A percentile compares a stretch with the other conserved stretches of the same genome.
phyloP scores from a whole-genome alignment of 2,888 invertebrate genomes.

The Tiliacea citrago region DNA sequence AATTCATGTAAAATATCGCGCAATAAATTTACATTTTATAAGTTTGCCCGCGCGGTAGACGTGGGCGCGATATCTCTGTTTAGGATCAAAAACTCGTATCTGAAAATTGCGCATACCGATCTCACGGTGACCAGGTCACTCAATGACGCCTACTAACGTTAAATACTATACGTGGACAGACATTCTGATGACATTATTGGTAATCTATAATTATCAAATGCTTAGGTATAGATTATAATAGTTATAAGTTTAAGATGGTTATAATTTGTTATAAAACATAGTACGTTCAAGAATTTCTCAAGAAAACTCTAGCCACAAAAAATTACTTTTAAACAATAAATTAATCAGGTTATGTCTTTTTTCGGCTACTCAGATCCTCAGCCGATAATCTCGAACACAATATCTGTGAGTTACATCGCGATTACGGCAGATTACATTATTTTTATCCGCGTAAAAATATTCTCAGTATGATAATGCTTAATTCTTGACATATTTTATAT shows the following conservation, averaged over 20 bases:
- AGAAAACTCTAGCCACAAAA: not conserved
- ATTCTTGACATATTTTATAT: conserved; percentile 90
- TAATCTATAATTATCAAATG: conserved; percentile 34
- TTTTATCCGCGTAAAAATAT: conserved; percentile 82
- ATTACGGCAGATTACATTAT: conserved; percentile 67
- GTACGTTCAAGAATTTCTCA: not conserved
- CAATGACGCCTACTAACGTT: conserved; percentile 60
- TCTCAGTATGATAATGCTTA: conserved; percentile 88
- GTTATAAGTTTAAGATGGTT: not conserved
- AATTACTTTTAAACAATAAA: conserved; percentile 10
- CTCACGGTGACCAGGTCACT: conserved; percentile 67
- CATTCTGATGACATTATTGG: conserved; percentile 19
- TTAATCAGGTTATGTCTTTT: conserved; percentile 18
- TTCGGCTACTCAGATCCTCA: conserved; percentile 22
- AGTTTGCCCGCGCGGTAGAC: conserved; percentile 81
- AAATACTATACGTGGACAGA: conserved; percentile 39
- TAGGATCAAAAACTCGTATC: conserved; percentile 83
- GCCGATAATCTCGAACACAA: conserved; percentile 33
- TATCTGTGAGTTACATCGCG: conserved; percentile 56
- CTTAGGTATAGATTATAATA: not conserved
- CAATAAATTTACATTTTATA: conserved; percentile 90
- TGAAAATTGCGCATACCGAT: conserved; percentile 80
- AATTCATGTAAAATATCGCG: conserved; percentile 89
- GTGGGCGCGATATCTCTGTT: conserved; percentile 86
- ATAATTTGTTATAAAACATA: no score